A percentile compares a stretch with the other conserved stretches of the same genome.
Conservation (phyloP, 2,797 vertebrate genomes). For the Oryzias sinensis region DNA sequence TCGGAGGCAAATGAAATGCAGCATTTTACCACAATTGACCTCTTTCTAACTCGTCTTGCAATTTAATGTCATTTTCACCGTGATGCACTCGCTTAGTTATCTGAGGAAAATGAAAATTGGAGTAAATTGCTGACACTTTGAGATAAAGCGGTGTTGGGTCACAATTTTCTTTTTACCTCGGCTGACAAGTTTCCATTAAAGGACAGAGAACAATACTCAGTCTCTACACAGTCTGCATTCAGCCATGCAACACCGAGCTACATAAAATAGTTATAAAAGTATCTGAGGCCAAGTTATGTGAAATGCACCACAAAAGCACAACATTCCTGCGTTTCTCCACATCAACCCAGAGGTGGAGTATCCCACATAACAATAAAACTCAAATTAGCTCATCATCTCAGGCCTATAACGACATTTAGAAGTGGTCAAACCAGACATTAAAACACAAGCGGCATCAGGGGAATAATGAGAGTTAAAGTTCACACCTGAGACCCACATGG, state of each 20-base stretch:
- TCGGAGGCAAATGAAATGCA: not conserved
- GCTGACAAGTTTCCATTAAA: slow-evolving; percentile 34
- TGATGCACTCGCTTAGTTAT: slow-evolving; percentile 5
- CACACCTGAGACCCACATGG: slow-evolving; percentile 52
- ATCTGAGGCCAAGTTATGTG: slow-evolving; percentile 42
- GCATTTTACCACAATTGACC: not conserved
- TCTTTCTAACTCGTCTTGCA: not conserved
- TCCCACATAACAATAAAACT: slow-evolving; percentile 29
- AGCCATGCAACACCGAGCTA: slow-evolving; percentile 30
- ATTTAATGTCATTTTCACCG: slow-evolving; percentile 19
- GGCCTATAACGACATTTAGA: slow-evolving; percentile 31
- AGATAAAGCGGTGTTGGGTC: slow-evolving; percentile 31
- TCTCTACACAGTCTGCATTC: slow-evolving; percentile 21
- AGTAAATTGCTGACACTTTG: slow-evolving; percentile 11
- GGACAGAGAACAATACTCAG: slow-evolving; percentile 19
- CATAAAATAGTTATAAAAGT: slow-evolving; percentile 58
- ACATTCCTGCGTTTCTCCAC: slow-evolving; percentile 16
- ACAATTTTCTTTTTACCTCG: slow-evolving; percentile 17
- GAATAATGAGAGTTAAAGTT: slow-evolving; percentile 17
- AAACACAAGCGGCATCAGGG: slow-evolving; percentile 24
- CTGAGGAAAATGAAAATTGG: slow-evolving; percentile 18
- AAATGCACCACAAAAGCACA: slow-evolving; percentile 30
- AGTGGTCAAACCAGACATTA: slow-evolving; percentile 20
- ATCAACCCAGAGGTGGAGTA: slow-evolving; percentile 13
- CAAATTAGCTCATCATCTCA: slow-evolving; percentile 48